Evolutionary conservation across 2,797 vertebrate genomes (phyloP).

Genomic region (Pitangus sulphuratus): DNA sequence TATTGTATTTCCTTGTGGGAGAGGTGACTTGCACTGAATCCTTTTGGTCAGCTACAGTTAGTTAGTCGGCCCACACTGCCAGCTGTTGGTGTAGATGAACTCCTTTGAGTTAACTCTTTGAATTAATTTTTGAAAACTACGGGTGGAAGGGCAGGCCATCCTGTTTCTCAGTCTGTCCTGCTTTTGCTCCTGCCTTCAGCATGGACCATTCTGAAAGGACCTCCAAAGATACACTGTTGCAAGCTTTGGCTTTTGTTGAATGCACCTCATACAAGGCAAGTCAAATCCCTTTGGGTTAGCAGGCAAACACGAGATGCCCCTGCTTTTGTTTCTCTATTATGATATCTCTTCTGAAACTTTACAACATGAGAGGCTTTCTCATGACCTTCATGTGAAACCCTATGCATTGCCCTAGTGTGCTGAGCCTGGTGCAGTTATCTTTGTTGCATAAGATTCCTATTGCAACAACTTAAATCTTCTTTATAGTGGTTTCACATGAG

Average conservation of each 20-base stretch:
- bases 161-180: not conserved
- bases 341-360: not conserved
- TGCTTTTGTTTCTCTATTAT: not conserved
- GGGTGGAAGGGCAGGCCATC: not conserved
- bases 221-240: fast-evolving
- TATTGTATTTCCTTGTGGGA: not conserved
- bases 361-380: slow-evolving; percentile 1
- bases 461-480: not conserved
- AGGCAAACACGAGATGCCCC: not conserved
- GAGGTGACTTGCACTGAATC: not conserved
- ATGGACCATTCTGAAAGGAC: not conserved
- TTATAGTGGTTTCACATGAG: slow-evolving; percentile 29
- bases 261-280: not conserved
- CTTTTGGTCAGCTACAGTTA: not conserved
- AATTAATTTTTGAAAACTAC: not conserved
- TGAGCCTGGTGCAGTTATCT: not conserved
- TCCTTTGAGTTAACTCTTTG: not conserved
- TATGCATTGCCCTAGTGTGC: not conserved
- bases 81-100: not conserved
- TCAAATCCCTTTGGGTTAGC: not conserved
- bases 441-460: not conserved
- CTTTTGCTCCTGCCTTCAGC: not conserved
- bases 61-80: not conserved
- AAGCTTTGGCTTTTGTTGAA: not conserved
- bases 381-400: slow-evolving; percentile 44